Percentiles rank a stretch among this genome's conserved stretches.
Evolutionary conservation across 2,113 vertebrate genomes (phyloP).

Genomic region (Zonotrichia leucophrys): DNA sequence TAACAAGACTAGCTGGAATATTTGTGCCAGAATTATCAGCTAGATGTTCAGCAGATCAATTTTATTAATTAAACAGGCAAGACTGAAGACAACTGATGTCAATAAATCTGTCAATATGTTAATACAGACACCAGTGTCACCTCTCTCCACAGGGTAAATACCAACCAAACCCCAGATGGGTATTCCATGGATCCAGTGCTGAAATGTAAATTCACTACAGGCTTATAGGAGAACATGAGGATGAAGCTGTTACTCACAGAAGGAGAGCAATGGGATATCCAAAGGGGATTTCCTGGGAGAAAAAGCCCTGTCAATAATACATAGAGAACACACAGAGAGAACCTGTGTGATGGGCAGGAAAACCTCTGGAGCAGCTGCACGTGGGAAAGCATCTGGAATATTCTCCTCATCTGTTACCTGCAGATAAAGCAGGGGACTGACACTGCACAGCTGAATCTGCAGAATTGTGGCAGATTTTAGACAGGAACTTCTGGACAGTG

Average conservation of each 20-base stretch:
- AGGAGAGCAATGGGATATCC: neutral
- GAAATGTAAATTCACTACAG: neutral
- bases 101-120: neutral
- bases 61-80: conserved; percentile 22
- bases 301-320: neutral
- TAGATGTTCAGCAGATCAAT: conserved; percentile 8
- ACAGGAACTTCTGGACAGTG: neutral
- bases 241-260: neutral
- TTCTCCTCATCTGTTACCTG: neutral
- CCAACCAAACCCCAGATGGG: neutral
- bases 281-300: neutral
- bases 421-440: neutral
- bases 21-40: conserved; percentile 14
- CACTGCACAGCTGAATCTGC: neutral
- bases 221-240: neutral
- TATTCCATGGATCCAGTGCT: neutral
- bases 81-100: conserved; percentile 5
- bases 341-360: neutral
- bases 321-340: accelerated
- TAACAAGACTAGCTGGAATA: neutral
- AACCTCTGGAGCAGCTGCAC: neutral
- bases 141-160: neutral
- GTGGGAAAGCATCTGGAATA: neutral
- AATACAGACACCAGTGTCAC: neutral
- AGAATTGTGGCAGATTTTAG: neutral